Percentiles rank a stretch among this genome's conserved stretches.
These are phyloP conservation scores for Esox masquinongy DNA, from an alignment of 2,797 vertebrate genomes.

Conservation along the genomic window DNA sequence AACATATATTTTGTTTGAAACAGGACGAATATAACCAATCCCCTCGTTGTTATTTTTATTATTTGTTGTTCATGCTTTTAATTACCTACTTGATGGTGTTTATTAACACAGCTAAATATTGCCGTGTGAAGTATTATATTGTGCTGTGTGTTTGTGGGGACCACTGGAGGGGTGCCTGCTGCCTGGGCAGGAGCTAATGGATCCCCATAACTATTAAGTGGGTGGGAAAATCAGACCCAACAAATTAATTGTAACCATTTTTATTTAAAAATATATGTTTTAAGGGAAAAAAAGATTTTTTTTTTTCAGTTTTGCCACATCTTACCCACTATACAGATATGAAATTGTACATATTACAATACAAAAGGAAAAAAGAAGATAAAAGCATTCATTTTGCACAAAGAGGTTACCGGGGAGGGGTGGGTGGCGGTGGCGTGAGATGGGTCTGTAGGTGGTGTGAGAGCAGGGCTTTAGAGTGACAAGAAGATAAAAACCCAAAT, in stretches of 20 bases:
- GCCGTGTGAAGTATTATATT: too few relatives aligned
- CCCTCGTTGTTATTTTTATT: too few relatives aligned
- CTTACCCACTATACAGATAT: slow-evolving; percentile 84
- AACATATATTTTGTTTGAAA: too few relatives aligned
- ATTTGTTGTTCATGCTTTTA: too few relatives aligned
- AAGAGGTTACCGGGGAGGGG: slow-evolving; percentile 65
- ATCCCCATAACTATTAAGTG: background rate
- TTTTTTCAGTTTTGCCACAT: slow-evolving; percentile 76
- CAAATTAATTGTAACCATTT: slow-evolving; percentile 75
- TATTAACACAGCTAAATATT: too few relatives aligned
- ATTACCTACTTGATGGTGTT: too few relatives aligned
- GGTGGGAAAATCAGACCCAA: slow-evolving; percentile 16
- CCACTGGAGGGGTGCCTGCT: too few relatives aligned
- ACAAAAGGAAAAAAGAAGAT: slow-evolving; percentile 78
- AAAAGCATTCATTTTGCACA: slow-evolving; percentile 79
- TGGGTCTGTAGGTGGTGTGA: slow-evolving; percentile 59
- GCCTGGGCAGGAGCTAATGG: too few relatives aligned
- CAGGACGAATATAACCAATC: too few relatives aligned
- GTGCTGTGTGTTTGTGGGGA: too few relatives aligned
- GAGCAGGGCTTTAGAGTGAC: slow-evolving; percentile 65
- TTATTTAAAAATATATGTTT: slow-evolving; percentile 87
- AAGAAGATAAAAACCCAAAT: slow-evolving; percentile 59
- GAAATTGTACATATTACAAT: slow-evolving; percentile 84
- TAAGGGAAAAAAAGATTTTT: slow-evolving; percentile 66
- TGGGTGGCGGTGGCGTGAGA: slow-evolving; percentile 43